A percentile compares a stretch with the other conserved stretches of the same genome.
These are phyloP conservation scores for Corvus moneduloides DNA, from an alignment of 2,113 vertebrate genomes.

Conservation along the genomic window DNA sequence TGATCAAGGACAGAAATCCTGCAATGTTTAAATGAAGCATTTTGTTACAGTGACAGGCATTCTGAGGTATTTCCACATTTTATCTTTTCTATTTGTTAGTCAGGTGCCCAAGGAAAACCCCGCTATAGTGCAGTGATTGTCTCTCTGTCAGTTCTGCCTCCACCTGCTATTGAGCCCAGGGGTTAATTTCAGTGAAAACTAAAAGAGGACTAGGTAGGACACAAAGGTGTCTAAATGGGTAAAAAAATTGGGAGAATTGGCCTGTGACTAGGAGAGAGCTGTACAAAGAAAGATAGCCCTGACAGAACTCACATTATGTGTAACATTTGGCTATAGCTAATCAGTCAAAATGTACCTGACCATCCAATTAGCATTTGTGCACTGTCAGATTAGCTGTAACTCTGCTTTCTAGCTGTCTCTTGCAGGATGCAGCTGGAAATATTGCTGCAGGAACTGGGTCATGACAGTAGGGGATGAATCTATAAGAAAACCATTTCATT, in stretches of 20 bases:
- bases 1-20: background rate
- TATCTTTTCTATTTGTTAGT: background rate
- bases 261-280: background rate
- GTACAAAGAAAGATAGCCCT: background rate
- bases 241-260: background rate
- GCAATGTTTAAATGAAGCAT: background rate
- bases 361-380: background rate
- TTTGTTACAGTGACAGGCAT: background rate
- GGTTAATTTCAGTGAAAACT: background rate
- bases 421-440: background rate
- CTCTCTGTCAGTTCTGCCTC: background rate
- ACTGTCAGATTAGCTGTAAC: background rate
- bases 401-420: background rate
- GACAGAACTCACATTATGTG: background rate
- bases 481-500: constrained; percentile 9
- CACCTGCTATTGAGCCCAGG: background rate
- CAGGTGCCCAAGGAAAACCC: background rate
- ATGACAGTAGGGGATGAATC: constrained; percentile 3
- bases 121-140: background rate
- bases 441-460: constrained; percentile 8
- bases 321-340: background rate
- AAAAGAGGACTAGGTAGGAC: background rate
- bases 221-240: background rate
- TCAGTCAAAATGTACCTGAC: background rate
- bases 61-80: background rate